Percentiles rank a stretch among this genome's conserved stretches.
Evolutionary conservation across 2,888 invertebrate species (phyloP).

Genomic region (Scotopteryx bipunctaria): DNA sequence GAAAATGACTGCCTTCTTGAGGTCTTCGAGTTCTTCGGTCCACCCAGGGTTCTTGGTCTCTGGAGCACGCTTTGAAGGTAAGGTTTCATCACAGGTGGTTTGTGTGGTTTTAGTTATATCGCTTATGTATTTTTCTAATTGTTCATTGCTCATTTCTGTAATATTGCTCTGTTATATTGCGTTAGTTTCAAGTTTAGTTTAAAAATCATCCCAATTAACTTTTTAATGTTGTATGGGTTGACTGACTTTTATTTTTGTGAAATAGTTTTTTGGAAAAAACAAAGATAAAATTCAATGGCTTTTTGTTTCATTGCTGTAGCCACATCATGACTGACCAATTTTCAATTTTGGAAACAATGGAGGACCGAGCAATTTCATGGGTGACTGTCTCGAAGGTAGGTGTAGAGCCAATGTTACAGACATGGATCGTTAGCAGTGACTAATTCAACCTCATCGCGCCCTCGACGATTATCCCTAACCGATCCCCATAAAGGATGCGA

Average conservation of each 20-base stretch:
- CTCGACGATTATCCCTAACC: background rate
- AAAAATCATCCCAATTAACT: background rate
- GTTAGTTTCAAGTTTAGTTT: background rate
- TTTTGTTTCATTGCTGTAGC: background rate
- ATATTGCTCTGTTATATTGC: background rate
- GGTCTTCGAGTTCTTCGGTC: background rate
- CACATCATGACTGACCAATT: background rate
- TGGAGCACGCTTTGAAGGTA: background rate
- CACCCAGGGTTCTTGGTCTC: background rate
- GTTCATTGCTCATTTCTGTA: background rate
- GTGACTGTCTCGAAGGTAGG: background rate
- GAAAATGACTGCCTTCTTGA: background rate
- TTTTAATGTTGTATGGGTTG: background rate
- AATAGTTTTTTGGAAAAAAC: background rate
- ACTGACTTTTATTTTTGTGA: background rate
- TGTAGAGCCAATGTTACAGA: background rate
- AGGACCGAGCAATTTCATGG: background rate
- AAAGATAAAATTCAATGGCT: background rate
- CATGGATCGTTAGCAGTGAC: background rate
- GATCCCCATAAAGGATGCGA: background rate
- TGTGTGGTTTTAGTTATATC: background rate
- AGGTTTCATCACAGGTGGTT: background rate
- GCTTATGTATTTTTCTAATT: background rate
- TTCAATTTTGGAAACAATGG: background rate
- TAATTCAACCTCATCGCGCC: background rate